Percentiles rank a stretch among this genome's conserved stretches.
These are phyloP conservation scores for Adelges cooleyi DNA, from an alignment of 1,140 invertebrate species.

Conservation along the genomic window DNA sequence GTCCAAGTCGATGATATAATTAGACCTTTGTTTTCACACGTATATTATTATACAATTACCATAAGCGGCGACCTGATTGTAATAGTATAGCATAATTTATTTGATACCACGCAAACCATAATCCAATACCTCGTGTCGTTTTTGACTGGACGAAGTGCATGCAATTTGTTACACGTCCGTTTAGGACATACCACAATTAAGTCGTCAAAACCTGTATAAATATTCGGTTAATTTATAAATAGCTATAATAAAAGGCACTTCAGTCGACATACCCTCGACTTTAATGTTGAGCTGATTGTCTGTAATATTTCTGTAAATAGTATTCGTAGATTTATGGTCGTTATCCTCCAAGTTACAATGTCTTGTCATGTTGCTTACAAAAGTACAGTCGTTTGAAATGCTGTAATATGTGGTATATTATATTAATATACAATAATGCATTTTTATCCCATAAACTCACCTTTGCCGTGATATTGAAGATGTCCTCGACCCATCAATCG, in stretches of 20 bases:
- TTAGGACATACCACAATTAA: slow-evolving; percentile 58
- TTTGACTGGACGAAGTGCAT: slow-evolving; percentile 53
- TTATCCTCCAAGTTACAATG: neutral
- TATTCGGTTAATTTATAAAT: too few relatives aligned
- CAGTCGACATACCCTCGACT: slow-evolving; percentile 41
- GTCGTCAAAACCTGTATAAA: slow-evolving; percentile 56
- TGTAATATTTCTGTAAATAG: slow-evolving; percentile 46
- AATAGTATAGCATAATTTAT: slow-evolving; percentile 49
- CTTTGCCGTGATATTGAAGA: slow-evolving; percentile 25
- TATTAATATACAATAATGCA: too few relatives aligned
- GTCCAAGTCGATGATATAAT: slow-evolving; percentile 23
- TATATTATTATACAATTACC: slow-evolving; percentile 43
- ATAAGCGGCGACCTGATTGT: slow-evolving; percentile 61
- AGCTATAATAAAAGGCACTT: too few relatives aligned
- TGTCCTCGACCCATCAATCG: slow-evolving; percentile 19
- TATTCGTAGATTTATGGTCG: neutral
- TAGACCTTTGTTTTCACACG: slow-evolving; percentile 24
- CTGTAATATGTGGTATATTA: too few relatives aligned
- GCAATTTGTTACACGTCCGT: slow-evolving; percentile 53
- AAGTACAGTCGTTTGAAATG: slow-evolving; percentile 19
- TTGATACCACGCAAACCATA: slow-evolving; percentile 50
- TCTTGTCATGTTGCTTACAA: slow-evolving; percentile 5
- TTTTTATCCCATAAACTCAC: neutral
- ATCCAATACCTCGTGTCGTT: slow-evolving; percentile 56
- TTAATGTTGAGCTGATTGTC: slow-evolving; percentile 51